Evolutionary conservation across 2,113 vertebrate species (phyloP).

Genomic region (Barnardius zonarius): DNA sequence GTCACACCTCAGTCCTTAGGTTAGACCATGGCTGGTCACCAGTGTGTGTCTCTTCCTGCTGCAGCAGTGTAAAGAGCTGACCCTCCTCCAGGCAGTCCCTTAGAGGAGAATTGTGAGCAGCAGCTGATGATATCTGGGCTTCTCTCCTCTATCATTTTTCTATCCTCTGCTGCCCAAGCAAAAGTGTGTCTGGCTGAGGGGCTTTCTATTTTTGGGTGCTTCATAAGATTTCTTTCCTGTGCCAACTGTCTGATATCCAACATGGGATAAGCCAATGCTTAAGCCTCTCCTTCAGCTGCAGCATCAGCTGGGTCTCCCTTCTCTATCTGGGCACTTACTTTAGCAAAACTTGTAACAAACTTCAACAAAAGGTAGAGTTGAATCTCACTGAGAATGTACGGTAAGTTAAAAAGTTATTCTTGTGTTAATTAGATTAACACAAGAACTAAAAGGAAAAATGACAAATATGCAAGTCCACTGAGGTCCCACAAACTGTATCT

Average conservation of each 20-base stretch:
- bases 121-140: background rate
- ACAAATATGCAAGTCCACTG: background rate
- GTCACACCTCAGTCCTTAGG: background rate
- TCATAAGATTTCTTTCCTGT: background rate
- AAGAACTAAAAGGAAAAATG: background rate
- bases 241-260: background rate
- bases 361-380: background rate
- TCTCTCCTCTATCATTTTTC: background rate
- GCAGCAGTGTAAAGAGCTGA: background rate
- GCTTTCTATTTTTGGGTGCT: background rate
- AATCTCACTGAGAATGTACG: background rate
- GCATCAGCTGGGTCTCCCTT: background rate
- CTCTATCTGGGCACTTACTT: background rate
- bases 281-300: background rate
- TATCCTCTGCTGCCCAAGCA: background rate
- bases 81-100: background rate
- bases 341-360: background rate
- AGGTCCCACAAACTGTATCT: background rate
- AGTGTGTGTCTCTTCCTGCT: background rate
- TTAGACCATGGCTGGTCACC: background rate
- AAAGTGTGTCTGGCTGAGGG: background rate
- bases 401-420: background rate
- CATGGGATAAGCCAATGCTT: background rate
- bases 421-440: background rate
- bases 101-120: background rate